Base-by-base conservation (phyloP, 2,113 vertebrate genomes). In the Rutilus rutilus region DNA sequence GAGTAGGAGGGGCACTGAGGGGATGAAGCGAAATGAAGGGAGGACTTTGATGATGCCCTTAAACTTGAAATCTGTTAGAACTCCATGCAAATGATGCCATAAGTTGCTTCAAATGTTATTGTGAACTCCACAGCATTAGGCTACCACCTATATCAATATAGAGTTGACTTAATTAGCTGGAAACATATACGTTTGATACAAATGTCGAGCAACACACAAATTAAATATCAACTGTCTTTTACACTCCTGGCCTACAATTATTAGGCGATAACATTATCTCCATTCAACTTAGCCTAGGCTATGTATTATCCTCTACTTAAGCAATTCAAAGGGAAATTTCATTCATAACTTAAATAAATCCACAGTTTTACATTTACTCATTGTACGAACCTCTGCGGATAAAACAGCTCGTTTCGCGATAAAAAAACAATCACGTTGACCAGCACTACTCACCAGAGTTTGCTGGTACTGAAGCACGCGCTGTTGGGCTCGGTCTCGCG, bases 391-490 rank as follows among this genome's bases (percentile, higher is more conserved):
- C 11, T 42, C 11, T 62, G 36, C 33, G 33, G 57, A 79, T n/a
- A 81, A 50, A 65, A 25, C 12, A 9, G 39, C n/a, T 42, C 10
- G 36, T 64, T 69, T 67, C 17, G 33, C 21, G 5, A 60, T 42
- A 45, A 27, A 30, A 27, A 59, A 6, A 21, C 0, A 52, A 19
- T 36, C 23, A 73, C 19, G 4, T 30, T 65, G 17, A 69, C 39
- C 47, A 12, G 25, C 47, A 15, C 17, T 83, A 93, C 94, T 95
- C 92, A 95, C 94, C 93, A 95, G 93, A 94, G 93, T 95, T 95
- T 95, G 94, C 90, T 95, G 94, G 30, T 94, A 95, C 85, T 94
- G 93, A 52, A 95, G 93, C 79, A 92, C 92, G 80, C 88, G 91
- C 82, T 94, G 86, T 62, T 91, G 92, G 69, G 86, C 87, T 85